Base-by-base conservation (phyloP, 2,888 invertebrate genomes). In the Acanthococcus lagerstroemiae region DNA sequence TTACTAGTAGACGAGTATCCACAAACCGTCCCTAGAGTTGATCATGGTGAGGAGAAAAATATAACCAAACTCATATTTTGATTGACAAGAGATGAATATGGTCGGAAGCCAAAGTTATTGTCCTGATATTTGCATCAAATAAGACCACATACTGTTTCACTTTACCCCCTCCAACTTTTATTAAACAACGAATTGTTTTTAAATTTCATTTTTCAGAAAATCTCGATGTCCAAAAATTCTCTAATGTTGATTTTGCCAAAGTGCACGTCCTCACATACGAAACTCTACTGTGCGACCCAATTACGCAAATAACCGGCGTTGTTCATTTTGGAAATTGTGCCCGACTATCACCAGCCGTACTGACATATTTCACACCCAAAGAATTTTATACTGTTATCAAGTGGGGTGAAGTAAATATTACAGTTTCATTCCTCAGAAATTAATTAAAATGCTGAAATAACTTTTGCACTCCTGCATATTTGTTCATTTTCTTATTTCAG, bases 281-380 rank as follows among this genome's bases (percentile, higher is more conserved):
- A 75, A 83, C 87, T 0, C 75, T 90, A 54, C 81, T 90, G 80
- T 89, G 89, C 74, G 87, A 90, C 73, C 89, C 90, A 75, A 85
- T 88, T 70, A 84, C 82, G 71, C 90, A 90, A 77, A 81, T 89
- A 6, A 80, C 86, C 15, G 90, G 90, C 12, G 82, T 86, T 72
- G 86, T 87, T 1, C 89, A 90, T 76, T 84, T 86, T 74, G 86
- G 84, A 2, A 89, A 90, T 73, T 86, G 87, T 25, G 80, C 81
- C 67, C 86, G 87, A 0, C 85, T 88, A 69, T 84, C 85, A 70
- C 85, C 88, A 71, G 83, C 87, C 0, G 85, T 87, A 72, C 78
- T 89, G 58, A 87, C 88, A 0, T 78, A 88, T 6, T 88, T 88
- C 77, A 86, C 87, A 2, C 88, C 87, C 3, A 84, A 82, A 70